A percentile compares a stretch with the other conserved stretches of the same genome.
These are phyloP conservation scores for Drosophila fuyamai DNA, from an alignment of 1,140 invertebrate genomes.

Conservation along the genomic window DNA sequence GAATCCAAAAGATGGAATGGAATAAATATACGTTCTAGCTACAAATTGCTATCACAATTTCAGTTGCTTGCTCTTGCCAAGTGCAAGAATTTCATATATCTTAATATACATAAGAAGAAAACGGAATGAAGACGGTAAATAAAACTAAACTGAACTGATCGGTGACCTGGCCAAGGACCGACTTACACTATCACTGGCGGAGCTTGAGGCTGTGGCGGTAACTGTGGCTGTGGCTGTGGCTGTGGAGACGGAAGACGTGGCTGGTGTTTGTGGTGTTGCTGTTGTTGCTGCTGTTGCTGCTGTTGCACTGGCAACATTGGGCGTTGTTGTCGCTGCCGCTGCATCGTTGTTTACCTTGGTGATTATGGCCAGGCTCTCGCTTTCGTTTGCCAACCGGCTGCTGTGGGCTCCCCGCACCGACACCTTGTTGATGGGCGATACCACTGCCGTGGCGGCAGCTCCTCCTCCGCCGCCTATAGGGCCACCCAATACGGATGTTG, in stretches of 20 bases:
- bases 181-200: conserved; percentile 74
- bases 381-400: not conserved
- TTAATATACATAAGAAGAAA: conserved; percentile 10
- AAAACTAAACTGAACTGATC: conserved; percentile 31
- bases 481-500: not conserved
- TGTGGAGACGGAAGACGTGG: conserved; percentile 46
- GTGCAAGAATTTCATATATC: conserved; percentile 6
- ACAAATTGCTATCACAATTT: conserved; percentile 12
- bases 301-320: conserved; percentile 9
- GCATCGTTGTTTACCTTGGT: conserved; percentile 38
- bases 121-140: conserved; percentile 20
- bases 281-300: conserved; percentile 10
- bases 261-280: not conserved
- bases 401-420: conserved; percentile 13
- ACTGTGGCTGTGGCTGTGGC: conserved; percentile 20
- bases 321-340: not conserved
- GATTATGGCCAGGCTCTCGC: not conserved
- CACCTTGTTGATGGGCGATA: conserved; percentile 33
- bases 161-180: conserved; percentile 39
- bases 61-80: conserved; percentile 23
- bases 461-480: not conserved
- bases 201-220: conserved; percentile 32
- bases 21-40: conserved; percentile 25
- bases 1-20: conserved; percentile 11
- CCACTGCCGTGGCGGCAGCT: not conserved